Conservation (phyloP, 2,888 invertebrate genomes). For the Adineta ricciae region DNA sequence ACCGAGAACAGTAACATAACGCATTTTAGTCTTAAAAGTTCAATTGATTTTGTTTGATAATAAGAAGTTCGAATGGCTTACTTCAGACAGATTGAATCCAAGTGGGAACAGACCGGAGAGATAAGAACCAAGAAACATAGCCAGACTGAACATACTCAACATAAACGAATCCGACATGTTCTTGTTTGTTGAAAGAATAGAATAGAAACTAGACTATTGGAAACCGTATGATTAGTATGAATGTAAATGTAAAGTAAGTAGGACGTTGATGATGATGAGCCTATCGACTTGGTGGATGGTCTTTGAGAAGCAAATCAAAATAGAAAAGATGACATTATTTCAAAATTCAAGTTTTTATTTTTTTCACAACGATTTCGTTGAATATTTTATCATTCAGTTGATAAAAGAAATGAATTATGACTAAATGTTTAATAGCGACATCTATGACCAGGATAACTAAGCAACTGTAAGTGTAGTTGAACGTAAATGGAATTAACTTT, state of each 20-base stretch:
- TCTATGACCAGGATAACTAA: background rate
- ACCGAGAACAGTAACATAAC: slow-evolving; percentile 83
- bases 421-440: background rate
- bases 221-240: no score
- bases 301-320: background rate
- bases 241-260: no score
- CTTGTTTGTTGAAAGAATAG: no score
- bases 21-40: slow-evolving; percentile 71
- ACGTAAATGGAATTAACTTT: background rate
- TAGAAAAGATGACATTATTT: background rate
- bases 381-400: background rate
- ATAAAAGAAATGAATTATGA: background rate
- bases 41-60: slow-evolving; percentile 26
- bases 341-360: background rate
- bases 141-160: slow-evolving; percentile 50
- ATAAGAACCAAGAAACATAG: slow-evolving; percentile 92
- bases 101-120: slow-evolving; percentile 86
- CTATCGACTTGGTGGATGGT: background rate
- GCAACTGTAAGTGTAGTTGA: background rate
- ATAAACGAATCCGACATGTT: background rate
- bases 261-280: no score
- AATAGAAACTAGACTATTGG: no score
- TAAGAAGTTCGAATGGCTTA: slow-evolving; percentile 49
- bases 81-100: slow-evolving; percentile 86
- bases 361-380: background rate